These are phyloP conservation scores for Sebastes taczanowskii DNA, from an alignment of 2,797 vertebrate genomes.

Conservation along the genomic window DNA sequence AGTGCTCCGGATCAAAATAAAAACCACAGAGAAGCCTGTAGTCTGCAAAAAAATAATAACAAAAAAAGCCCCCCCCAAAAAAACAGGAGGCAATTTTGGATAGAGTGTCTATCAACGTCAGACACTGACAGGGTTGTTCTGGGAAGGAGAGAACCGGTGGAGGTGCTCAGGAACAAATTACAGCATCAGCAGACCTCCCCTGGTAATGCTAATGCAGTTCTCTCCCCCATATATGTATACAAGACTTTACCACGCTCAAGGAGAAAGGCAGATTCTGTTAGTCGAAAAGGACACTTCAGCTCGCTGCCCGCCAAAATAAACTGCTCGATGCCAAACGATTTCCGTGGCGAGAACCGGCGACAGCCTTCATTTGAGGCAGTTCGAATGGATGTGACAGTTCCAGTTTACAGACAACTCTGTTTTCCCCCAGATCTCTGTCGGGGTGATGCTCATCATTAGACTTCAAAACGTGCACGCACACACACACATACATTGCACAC, in stretches of 20 bases:
- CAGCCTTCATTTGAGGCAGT: conserved; percentile 67
- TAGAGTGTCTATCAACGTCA: conserved; percentile 57
- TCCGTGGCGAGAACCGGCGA: conserved; percentile 58
- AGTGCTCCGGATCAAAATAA: conserved; percentile 26
- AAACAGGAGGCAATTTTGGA: conserved; percentile 52
- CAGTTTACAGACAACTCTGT: conserved; percentile 76
- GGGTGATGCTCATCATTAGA: conserved; percentile 76
- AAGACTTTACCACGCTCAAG: conserved; percentile 35
- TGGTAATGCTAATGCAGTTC: conserved; percentile 64
- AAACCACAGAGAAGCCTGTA: conserved; percentile 27
- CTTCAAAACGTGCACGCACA: conserved; percentile 47
- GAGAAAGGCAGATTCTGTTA: conserved; percentile 44
- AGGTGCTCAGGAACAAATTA: conserved; percentile 62
- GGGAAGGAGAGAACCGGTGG: conserved; percentile 44
- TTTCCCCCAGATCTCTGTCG: conserved; percentile 74
- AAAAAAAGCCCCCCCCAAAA: not conserved
- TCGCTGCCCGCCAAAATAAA: conserved; percentile 64
- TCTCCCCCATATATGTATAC: conserved; percentile 45
- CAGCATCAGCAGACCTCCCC: conserved; percentile 67
- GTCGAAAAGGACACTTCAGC: conserved; percentile 56
- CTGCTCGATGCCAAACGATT: conserved; percentile 62
- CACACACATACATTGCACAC: not conserved
- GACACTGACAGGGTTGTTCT: conserved; percentile 57
- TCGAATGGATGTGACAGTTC: conserved; percentile 77
- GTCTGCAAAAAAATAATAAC: conserved; percentile 18